Percentiles rank a stretch among this genome's conserved stretches.
phyloP scores from a whole-genome alignment of 2,113 vertebrate genomes.

The Eulacestoma nigropectus region DNA sequence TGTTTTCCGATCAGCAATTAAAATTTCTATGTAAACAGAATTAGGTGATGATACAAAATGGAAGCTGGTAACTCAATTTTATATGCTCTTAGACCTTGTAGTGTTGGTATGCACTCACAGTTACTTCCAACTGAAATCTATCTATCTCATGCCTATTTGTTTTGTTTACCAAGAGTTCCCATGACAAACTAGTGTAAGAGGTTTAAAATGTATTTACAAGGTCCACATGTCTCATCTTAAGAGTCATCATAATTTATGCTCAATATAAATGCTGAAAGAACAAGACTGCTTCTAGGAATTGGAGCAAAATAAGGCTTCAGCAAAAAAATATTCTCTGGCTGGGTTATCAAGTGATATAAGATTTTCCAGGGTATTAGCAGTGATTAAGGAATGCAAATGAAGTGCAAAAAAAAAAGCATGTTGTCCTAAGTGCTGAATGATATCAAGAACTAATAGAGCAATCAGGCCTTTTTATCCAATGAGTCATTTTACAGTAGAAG shows the following conservation, averaged over 20 bases:
- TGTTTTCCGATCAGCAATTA: neutral
- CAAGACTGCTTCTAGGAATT: neutral
- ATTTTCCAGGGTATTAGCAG: neutral
- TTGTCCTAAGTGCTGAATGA: neutral
- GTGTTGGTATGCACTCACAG: neutral
- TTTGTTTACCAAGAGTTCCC: neutral
- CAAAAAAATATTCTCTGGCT: neutral
- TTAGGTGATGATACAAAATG: neutral
- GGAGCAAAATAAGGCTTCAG: neutral
- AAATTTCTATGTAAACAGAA: neutral
- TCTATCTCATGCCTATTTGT: neutral
- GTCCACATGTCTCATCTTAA: neutral
- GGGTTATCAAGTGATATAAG: neutral
- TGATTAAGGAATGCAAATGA: constrained; percentile 7
- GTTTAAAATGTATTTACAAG: neutral
- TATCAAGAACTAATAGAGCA: neutral
- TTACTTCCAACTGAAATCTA: neutral
- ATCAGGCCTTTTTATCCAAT: neutral
- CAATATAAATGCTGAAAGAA: neutral
- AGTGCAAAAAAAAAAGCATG: neutral
- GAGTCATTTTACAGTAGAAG: constrained; percentile 6
- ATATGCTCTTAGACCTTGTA: neutral
- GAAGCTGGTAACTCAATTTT: neutral
- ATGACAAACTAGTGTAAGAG: neutral
- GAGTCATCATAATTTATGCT: neutral